Evolutionary conservation across 2,797 vertebrate genomes (phyloP), one percentile per base, ranked within the genome.

Genomic region (Oreortyx pictus): DNA sequence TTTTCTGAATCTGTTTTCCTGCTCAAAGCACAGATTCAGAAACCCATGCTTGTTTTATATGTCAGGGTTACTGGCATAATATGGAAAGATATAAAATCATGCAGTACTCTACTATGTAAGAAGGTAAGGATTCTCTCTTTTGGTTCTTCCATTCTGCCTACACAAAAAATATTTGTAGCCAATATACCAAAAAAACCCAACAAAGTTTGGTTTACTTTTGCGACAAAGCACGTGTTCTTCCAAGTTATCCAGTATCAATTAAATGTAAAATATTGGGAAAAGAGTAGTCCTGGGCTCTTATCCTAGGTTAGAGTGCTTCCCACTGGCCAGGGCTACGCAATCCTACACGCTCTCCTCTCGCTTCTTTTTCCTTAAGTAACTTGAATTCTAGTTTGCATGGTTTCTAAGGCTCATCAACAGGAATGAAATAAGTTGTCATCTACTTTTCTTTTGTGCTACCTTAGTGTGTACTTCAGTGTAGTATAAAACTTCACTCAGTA

Each of bases 1-100:
- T 39, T 31, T 6, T 23, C 47, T 75, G 64, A 31, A 70, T 82
- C 50, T 2, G 0, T 73, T 80, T 73, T 67, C 9, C n/a, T 47
- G 20, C 56, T 73, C 14, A 88, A 64, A 95, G 64, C 43, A 73
- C 47, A 91, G 14, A 8, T 81, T 33, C 5, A 33, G 77, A 78
- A 86, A 46, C 23, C 71, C 2, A 14, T 78, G 11, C 54, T 88
- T 88, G 10, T 54, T 83, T n/a, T 56, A 14, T 56, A 46, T 16
- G 23, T n/a, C 43, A 31, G n/a, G 37, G 9, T n/a, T 47, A 27
- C 0, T 0, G 15, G 11, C 20, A 59, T 50, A 33, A 41, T 11
- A 6, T 6, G 15, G 50, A 25, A 49, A 39, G 44, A 59, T 84
- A 81, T 65, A 57, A 27, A 33, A 22, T 62, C 31, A 19, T 39